Base-by-base conservation (phyloP, 2,797 vertebrate genomes). In the Phalanger gymnotis region DNA sequence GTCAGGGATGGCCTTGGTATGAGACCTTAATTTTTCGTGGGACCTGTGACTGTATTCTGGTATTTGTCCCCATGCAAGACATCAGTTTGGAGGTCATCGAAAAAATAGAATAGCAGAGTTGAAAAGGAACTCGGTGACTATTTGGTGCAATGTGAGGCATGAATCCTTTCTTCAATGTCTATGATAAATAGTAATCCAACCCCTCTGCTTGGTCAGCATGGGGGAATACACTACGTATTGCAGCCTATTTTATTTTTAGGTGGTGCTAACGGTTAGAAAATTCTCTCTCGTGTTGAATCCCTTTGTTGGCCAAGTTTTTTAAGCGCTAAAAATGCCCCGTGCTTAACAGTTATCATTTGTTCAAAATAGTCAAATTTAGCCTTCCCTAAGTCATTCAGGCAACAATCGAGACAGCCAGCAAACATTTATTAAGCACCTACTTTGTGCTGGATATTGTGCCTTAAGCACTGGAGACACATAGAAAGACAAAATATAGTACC, bases 321-420 rank as follows among this genome's bases (percentile, higher is more conserved):
- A 58, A 52, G 87, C 53, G 91, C 96, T 93, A 73, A 93, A 93
- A 55, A 22, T 55, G 52, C 0, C n/a, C 13, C 73, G 31, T 58
- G 53, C 95, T 93, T 95, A 92, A 96, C 54, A 96, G 27, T 94
- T 94, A 61, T 54, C n/a, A 47, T 92, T 40, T 90, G 47, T 91
- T 96, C 16, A 53, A 87, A 94, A 91, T 30, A 53, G 56, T 55
- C 90, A 54, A 57, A 89, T 92, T 12, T 93, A 11, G 16, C 16
- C 16, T 93, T 94, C 54, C 91, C 9, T 25, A 47, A 81, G n/a
- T 81, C 66, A 81, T 81, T 81, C n/a, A 81, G 40, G n/a, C 16
- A 22, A 47, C n/a, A 40, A 40, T 81, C 66, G 47, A 47, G 66
- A 47, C 19, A 81, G 14, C n/a, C 66, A 31, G 13, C 12, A 34